phyloP scores from a whole-genome alignment of 2,888 invertebrate genomes.

The Drosophila subsilvestris region DNA sequence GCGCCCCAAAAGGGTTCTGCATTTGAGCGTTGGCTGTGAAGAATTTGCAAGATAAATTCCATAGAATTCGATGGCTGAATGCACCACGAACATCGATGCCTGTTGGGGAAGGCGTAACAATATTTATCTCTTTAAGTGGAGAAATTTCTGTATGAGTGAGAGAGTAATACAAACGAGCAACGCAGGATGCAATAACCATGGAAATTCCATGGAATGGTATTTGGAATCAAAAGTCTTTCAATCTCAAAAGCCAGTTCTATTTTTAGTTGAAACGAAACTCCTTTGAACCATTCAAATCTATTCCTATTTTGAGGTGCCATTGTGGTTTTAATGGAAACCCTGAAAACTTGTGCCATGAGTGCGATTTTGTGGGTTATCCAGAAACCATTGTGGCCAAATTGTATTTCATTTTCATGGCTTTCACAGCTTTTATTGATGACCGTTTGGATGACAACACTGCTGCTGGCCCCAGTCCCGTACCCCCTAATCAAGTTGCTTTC shows the following conservation, averaged over 20 bases:
- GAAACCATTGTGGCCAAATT: neutral
- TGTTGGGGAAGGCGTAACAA: too few species aligned
- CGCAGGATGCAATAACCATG: neutral
- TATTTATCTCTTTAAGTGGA: too few species aligned
- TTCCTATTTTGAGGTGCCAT: neutral
- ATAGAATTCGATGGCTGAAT: neutral
- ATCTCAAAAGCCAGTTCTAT: neutral
- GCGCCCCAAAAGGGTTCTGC: neutral
- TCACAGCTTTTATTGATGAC: neutral
- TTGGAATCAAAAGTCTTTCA: neutral
- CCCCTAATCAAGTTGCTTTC: neutral
- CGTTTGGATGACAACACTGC: neutral
- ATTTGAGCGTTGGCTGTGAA: neutral
- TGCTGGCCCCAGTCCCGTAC: neutral
- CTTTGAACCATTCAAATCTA: neutral
- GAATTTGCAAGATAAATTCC: neutral
- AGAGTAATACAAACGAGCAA: too few species aligned
- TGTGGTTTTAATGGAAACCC: neutral
- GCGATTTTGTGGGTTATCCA: neutral
- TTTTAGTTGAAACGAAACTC: neutral
- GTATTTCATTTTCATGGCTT: neutral
- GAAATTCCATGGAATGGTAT: neutral
- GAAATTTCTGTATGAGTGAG: too few species aligned
- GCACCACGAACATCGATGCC: neutral
- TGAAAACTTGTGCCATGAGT: neutral